Base-by-base conservation (phyloP, 2,888 invertebrate species). In the Chymomyza caudatula region DNA sequence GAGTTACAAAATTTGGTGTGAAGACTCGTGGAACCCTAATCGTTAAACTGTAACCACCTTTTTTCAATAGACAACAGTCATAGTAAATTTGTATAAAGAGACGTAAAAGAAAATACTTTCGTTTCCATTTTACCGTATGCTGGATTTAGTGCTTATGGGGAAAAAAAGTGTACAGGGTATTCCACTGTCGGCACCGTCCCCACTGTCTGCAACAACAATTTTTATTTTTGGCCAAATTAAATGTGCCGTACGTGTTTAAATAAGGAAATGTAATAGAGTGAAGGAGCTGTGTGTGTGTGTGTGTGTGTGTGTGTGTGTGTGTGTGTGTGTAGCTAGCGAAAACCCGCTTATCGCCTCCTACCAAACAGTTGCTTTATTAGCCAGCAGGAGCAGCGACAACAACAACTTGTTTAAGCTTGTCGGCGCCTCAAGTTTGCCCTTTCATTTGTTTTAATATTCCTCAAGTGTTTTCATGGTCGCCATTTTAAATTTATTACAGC, bases 211-310 rank as follows among this genome's bases (percentile, higher is more conserved):
- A n/a, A n/a, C n/a, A n/a, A n/a, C n/a, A n/a, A n/a, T n/a, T n/a
- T n/a, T n/a, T n/a, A n/a, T n/a, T 69, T 77, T 77, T 77, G 67
- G 69, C 73, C 78, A 78, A 78, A 78, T 78, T 80, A 78, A 78
- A 78, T 80, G 78, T 76, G 70, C 67, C 80, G 78, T 77, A 78
- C 78, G 78, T 78, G 78, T 75, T 80, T 77, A 81, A 75, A 79
- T 78, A 57, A 51, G 20, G 20, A 51, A 62, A 61, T 37, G 29
- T 37, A 59, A 29, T 60, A 37, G 52, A 49, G 42, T 53, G 55
- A 13, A 37, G 29, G 29, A 37, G 29, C n/a, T 57, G 20, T 17
- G 19, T 15, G 15, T 29, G 20, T 15, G 37, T 29, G 29, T 8
- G 15, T 25, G 25, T 29, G 47, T 11, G 37, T 37, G 37, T 37